Base-by-base conservation (phyloP, 2,113 vertebrate species). In the Rhynchomys soricoides region DNA sequence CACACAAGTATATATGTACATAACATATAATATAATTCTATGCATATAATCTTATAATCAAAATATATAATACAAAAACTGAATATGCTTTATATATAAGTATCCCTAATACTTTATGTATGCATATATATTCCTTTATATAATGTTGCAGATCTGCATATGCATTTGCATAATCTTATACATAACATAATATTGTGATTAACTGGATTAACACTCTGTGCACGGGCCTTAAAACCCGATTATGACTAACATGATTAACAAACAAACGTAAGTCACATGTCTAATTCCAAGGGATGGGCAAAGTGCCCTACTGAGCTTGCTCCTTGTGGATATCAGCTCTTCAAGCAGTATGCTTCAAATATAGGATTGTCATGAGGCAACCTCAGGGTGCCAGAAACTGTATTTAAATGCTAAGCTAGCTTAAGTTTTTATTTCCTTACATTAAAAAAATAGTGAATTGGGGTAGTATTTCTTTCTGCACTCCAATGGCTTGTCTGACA, bases 251-350 rank as follows among this genome's bases (percentile, higher is more conserved):
- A 75, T 2, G 0, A 43, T 82, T 13, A 64, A 57, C 43, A 34
- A 48, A 21, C 9, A 7, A 43, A 10, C 11, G 13, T 45, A 34
- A 66, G 26, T 34, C 11, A 26, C 64, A 57, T 6, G 15, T 48
- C n/a, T 26, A n/a, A 16, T 24, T 3, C 19, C 6, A 0, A 7
- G 8, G 12, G 11, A 21, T 22, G 6, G 15, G 24, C 26, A 55
- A 37, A 17, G 24, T 6, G 5, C 6, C 0, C 50, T 40, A 21
- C 26, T 40, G 34, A 40, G 82, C 11, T 21, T 16, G 17, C 3
- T 22, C 19, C 17, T 5, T 0, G 11, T 52, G 22, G 66, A 24
- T 11, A 31, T 29, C 40, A 40, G 1, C 15, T 83, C 57, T 57
- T 48, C 24, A 4, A 3, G 48, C 34, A 21, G 17, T 11, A 4